Evolutionary conservation across 2,888 invertebrate genomes (phyloP).

Genomic region (Willowsia nigromaculata): DNA sequence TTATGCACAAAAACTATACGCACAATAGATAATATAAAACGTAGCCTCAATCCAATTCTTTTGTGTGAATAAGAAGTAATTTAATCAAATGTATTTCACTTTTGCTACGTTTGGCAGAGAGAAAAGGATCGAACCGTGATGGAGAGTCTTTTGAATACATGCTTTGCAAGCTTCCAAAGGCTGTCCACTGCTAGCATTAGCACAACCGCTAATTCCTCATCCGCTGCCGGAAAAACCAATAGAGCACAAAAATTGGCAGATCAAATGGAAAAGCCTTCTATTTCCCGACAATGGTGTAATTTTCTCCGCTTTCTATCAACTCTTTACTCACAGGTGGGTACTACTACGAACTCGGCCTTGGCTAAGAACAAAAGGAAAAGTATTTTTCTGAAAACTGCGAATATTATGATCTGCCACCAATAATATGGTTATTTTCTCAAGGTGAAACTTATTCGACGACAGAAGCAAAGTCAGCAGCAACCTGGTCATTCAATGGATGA

Average conservation of each 20-base stretch:
- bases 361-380: neutral
- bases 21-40: too few species aligned
- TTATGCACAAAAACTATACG: too few species aligned
- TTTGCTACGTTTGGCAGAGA: conserved; percentile 81
- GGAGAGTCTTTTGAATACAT: conserved; percentile 92
- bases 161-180: conserved; percentile 80
- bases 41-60: too few species aligned
- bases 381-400: neutral
- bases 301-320: conserved; percentile 77
- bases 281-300: conserved; percentile 71
- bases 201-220: neutral
- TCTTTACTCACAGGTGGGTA: conserved; percentile 72
- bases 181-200: conserved; percentile 45
- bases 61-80: neutral
- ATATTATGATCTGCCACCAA: neutral
- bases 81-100: neutral
- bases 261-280: conserved; percentile 36
- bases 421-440: conserved; percentile 39
- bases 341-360: neutral
- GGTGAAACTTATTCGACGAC: conserved; percentile 76
- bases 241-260: conserved; percentile 39
- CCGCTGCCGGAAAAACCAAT: conserved; percentile 29
- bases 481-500: conserved; percentile 83
- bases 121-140: conserved; percentile 93
- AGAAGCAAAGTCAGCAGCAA: conserved; percentile 79